Evolutionary conservation across 2,888 invertebrate species (phyloP).

Genomic region (Pinctada fucata): DNA sequence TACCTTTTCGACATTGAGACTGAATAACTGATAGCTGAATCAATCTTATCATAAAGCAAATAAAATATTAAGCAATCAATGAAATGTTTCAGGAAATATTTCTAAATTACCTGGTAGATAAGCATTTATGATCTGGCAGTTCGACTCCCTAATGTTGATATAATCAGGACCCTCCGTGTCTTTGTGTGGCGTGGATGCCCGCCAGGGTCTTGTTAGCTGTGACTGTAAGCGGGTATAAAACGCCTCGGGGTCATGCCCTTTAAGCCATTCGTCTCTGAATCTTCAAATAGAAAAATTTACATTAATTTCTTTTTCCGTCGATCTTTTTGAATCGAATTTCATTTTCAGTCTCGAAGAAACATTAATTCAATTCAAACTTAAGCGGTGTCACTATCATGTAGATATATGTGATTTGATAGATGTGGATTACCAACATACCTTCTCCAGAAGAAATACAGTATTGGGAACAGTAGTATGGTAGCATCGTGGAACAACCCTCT

Average conservation of each 20-base stretch:
- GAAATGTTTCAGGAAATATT: no score
- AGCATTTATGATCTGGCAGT: conserved; percentile 11
- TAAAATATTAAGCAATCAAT: no score
- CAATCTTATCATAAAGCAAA: no score
- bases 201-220: conserved; percentile 5
- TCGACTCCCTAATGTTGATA: conserved; percentile 20
- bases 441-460: conserved; percentile 59
- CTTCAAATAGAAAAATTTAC: conserved; percentile 23
- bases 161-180: conserved; percentile 17
- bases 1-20: no score
- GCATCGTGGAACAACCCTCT: conserved; percentile 64
- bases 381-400: no score
- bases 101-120: conserved; percentile 3
- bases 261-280: conserved; percentile 50
- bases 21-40: no score
- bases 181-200: conserved; percentile 31
- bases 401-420: no score
- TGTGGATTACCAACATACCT: conserved; percentile 36
- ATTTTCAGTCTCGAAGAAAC: no score
- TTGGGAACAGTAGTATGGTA: conserved; percentile 54
- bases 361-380: no score
- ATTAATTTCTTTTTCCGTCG: no score
- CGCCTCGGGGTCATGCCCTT: conserved; percentile 45
- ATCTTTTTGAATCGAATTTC: no score
- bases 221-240: conserved; percentile 40